Percentiles rank a stretch among this genome's conserved stretches.
These are phyloP conservation scores for Poeciliopsis turneri DNA, from an alignment of 2,797 vertebrate genomes.

Conservation along the genomic window DNA sequence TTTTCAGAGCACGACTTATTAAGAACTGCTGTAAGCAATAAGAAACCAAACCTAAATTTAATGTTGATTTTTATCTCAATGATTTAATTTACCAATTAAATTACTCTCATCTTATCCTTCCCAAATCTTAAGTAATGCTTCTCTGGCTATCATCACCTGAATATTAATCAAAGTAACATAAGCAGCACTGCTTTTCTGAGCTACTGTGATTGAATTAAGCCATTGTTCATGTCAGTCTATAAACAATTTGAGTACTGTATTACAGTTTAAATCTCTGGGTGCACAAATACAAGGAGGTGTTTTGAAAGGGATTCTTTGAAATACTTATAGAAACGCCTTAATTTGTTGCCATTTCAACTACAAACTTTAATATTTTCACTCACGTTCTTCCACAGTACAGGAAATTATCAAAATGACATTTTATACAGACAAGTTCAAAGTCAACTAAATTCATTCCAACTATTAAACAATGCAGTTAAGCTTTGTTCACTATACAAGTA, in stretches of 20 bases:
- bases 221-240: not conserved
- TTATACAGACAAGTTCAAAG: not conserved
- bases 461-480: not conserved
- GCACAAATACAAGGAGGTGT: not conserved
- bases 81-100: constrained; percentile 8
- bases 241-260: not conserved
- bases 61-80: constrained; percentile 2
- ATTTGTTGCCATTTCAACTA: not conserved
- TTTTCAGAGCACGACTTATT: constrained; percentile 20
- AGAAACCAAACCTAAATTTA: constrained; percentile 26
- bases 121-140: not conserved
- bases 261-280: not conserved
- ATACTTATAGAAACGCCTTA: not conserved
- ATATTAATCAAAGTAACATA: constrained; percentile 16
- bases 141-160: constrained; percentile 15
- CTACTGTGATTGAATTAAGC: not conserved
- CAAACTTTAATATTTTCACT: not conserved
- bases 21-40: constrained; percentile 18
- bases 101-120: not conserved
- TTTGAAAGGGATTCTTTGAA: not conserved
- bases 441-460: not conserved
- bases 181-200: not conserved
- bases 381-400: not conserved
- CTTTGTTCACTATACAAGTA: not conserved
- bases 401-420: not conserved